phyloP scores from a whole-genome alignment of 2,113 vertebrate species.

The Pachypanchax playfairii region DNA sequence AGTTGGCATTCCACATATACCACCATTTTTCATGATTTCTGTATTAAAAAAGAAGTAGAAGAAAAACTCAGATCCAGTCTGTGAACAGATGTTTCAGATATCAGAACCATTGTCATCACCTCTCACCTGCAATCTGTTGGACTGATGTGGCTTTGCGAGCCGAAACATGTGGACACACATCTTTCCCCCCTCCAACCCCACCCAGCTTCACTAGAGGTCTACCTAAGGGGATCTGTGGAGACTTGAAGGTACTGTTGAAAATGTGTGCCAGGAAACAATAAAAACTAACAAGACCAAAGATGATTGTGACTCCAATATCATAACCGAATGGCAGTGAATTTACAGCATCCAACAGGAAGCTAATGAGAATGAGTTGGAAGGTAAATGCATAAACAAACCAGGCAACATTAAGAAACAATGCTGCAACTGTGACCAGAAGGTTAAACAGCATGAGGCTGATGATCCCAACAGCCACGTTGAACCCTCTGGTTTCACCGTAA shows the following conservation, averaged over 20 bases:
- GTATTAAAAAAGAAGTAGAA: slow-evolving; percentile 14
- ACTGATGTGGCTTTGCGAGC: slow-evolving; percentile 85
- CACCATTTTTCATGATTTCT: slow-evolving; percentile 90
- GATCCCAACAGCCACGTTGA: slow-evolving; percentile 82
- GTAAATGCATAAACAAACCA: slow-evolving; percentile 85
- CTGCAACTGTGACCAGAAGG: slow-evolving; percentile 78
- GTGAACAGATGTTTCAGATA: not conserved
- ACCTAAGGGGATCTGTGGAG: slow-evolving; percentile 82
- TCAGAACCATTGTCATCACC: not conserved
- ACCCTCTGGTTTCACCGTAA: slow-evolving; percentile 76
- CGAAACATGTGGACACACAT: slow-evolving; percentile 82
- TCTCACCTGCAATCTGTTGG: slow-evolving; percentile 86
- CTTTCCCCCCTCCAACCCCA: slow-evolving; percentile 70
- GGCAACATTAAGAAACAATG: slow-evolving; percentile 79
- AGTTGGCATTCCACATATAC: slow-evolving; percentile 88
- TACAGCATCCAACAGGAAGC: slow-evolving; percentile 87
- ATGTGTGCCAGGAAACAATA: slow-evolving; percentile 87
- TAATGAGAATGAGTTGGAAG: slow-evolving; percentile 84
- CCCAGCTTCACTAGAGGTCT: slow-evolving; percentile 79
- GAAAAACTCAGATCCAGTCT: not conserved
- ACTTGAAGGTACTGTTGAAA: slow-evolving; percentile 81
- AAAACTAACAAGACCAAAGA: slow-evolving; percentile 88
- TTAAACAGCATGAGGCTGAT: slow-evolving; percentile 87
- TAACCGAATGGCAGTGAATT: slow-evolving; percentile 80
- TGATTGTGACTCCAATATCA: slow-evolving; percentile 82